Percentiles rank a stretch among this genome's conserved stretches.
Conservation (phyloP, 1,140 invertebrate species). For the Drosophila azteca region DNA sequence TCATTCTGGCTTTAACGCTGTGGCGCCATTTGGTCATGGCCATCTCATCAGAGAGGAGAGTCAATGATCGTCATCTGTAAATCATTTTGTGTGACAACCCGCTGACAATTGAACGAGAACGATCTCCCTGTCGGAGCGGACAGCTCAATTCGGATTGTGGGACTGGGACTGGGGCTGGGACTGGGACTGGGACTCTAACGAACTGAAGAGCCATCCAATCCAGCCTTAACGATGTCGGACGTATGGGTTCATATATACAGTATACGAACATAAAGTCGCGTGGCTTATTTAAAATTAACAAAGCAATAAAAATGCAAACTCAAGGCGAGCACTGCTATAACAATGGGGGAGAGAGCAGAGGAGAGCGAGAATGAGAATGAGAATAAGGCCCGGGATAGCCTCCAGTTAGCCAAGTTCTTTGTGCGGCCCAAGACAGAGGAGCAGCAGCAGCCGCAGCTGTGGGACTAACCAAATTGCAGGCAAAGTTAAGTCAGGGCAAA, state of each 20-base stretch:
- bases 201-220: background rate
- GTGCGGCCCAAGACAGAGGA: slow-evolving; percentile 11
- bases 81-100: slow-evolving; percentile 78
- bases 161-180: slow-evolving; percentile 8
- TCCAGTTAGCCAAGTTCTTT: slow-evolving; percentile 46
- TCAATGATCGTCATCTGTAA: slow-evolving; percentile 52
- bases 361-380: slow-evolving; percentile 5
- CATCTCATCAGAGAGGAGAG: too few species aligned
- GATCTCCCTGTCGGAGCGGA: slow-evolving; percentile 18
- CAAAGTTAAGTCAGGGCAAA: too few species aligned
- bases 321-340: slow-evolving; percentile 45
- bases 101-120: slow-evolving; percentile 68
- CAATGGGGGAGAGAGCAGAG: slow-evolving; percentile 37
- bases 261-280: slow-evolving; percentile 58
- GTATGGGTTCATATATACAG: slow-evolving; percentile 16
- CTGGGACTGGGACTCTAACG: slow-evolving; percentile 40
- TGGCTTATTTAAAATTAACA: slow-evolving; percentile 81
- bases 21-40: slow-evolving; percentile 55
- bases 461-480: slow-evolving; percentile 1
- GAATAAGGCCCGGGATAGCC: slow-evolving; percentile 22
- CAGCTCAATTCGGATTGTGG: slow-evolving; percentile 53
- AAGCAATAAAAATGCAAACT: slow-evolving; percentile 75
- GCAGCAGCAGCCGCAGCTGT: background rate
- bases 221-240: slow-evolving; percentile 28
- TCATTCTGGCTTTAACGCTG: slow-evolving; percentile 1